Evolutionary conservation across 2,888 invertebrate genomes (phyloP), one percentile per base, ranked within the genome.

Genomic region (Pammene fasciana): DNA sequence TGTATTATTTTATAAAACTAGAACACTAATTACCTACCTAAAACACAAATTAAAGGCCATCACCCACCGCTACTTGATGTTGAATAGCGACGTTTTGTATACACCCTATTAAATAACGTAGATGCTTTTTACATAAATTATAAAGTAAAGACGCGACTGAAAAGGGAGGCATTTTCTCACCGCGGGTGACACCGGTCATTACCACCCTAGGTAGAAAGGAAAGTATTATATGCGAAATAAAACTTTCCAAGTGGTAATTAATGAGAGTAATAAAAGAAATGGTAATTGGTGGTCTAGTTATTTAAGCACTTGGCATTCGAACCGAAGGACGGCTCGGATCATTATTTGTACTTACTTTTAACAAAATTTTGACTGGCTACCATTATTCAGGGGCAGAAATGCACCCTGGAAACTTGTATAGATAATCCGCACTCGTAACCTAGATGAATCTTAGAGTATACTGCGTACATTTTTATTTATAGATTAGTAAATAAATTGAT

Each of bases 121-220:
- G 78, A 78, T 78, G 80, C 82, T 78, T 81, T 84, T 83, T 81
- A 82, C 81, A 80, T 80, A 82, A 85, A 83, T 86, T 82, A 84
- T 83, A 85, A 81, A 80, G 78, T 82, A 82, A 79, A 81, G 80
- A 82, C 80, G 78, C 80, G 75, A 79, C 73, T 80, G 78, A 83
- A 62, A 84, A 83, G 79, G 79, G 78, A 82, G 79, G 79, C 83
- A 79, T 82, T 85, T 83, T 85, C 79, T 80, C 77, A 79, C 79
- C 81, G 76, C 77, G 80, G 83, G 82, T 85, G 84, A 85, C 86
- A 86, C 81, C 83, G 85, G 84, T 85, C 85, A 86, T 86, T 86
- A 86, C 84, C 82, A 74, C 75, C 74, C 75, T 75, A 74, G 75
- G 75, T 65, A 74, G 75, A 77, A 80, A 76, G 77, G 77, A 79